phyloP scores from a whole-genome alignment of 2,113 vertebrate species.

The Petrocephalus zakoni region DNA sequence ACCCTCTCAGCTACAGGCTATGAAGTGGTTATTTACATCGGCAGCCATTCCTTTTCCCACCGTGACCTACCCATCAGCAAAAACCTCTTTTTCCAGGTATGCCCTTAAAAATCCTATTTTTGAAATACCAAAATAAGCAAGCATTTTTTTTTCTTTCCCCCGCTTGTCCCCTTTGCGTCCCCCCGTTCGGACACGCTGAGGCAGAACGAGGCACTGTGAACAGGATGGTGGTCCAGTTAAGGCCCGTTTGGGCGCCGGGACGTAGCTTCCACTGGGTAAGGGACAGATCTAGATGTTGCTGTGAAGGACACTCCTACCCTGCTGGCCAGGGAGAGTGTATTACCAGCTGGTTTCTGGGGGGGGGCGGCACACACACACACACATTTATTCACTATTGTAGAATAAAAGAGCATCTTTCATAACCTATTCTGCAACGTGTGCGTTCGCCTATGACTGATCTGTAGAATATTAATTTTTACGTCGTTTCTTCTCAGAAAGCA shows the following conservation, averaged over 20 bases:
- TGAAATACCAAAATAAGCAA: not conserved
- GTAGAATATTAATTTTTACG: slow-evolving; percentile 22
- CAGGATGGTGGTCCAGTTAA: not conserved
- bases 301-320: not conserved
- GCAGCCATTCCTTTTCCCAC: not conserved
- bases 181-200: not conserved
- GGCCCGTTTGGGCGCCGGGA: not conserved
- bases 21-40: slow-evolving; percentile 8
- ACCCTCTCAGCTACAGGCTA: not conserved
- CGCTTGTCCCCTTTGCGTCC: not conserved
- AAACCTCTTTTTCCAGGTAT: slow-evolving; percentile 22
- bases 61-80: not conserved
- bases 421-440: slow-evolving; percentile 52
- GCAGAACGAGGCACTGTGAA: not conserved
- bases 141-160: not conserved
- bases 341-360: not conserved
- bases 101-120: not conserved
- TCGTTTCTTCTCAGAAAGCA: slow-evolving; percentile 40
- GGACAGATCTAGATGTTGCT: not conserved
- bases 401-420: slow-evolving; percentile 26
- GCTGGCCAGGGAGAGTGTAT: not conserved
- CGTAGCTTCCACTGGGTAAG: not conserved
- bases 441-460: slow-evolving; percentile 56
- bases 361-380: slow-evolving; percentile 16
- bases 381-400: slow-evolving; percentile 44